phyloP scores from a whole-genome alignment of 2,797 vertebrate genomes.

The Syngnathus rostellatus region DNA sequence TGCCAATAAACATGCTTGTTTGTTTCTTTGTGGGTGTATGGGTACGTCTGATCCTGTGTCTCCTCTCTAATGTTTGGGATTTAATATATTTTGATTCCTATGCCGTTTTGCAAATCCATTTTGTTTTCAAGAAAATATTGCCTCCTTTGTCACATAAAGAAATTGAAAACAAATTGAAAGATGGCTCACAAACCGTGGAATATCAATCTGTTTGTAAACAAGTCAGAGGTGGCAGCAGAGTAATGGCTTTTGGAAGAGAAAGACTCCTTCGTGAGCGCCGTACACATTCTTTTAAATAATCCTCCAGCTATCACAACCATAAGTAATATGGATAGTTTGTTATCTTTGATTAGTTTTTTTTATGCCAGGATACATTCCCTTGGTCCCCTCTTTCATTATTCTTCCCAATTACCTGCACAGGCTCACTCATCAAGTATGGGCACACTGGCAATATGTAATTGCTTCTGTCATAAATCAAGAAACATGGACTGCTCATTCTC shows the following conservation, averaged over 20 bases:
- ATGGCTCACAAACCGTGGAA: constrained; percentile 32
- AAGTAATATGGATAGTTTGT: constrained; percentile 62
- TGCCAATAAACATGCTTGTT: neutral
- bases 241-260: constrained; percentile 56
- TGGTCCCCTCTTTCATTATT: constrained; percentile 65
- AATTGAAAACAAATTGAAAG: constrained; percentile 45
- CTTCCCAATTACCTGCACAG: constrained; percentile 70
- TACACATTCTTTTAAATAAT: constrained; percentile 60
- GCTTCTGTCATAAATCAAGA: constrained; percentile 66
- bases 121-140: constrained; percentile 27
- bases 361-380: constrained; percentile 62
- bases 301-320: constrained; percentile 51
- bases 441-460: constrained; percentile 61
- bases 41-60: neutral
- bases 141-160: constrained; percentile 29
- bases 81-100: constrained; percentile 31
- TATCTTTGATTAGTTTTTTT: constrained; percentile 68
- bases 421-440: constrained; percentile 57
- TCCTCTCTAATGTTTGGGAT: neutral
- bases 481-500: constrained; percentile 42
- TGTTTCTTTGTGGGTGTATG: neutral
- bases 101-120: constrained; percentile 31
- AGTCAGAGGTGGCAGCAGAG: constrained; percentile 41
- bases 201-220: constrained; percentile 59
- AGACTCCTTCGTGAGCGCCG: constrained; percentile 31